A percentile compares a stretch with the other conserved stretches of the same genome.
Conservation (phyloP, 2,797 vertebrate species). For the Knipowitschia caucasica region DNA sequence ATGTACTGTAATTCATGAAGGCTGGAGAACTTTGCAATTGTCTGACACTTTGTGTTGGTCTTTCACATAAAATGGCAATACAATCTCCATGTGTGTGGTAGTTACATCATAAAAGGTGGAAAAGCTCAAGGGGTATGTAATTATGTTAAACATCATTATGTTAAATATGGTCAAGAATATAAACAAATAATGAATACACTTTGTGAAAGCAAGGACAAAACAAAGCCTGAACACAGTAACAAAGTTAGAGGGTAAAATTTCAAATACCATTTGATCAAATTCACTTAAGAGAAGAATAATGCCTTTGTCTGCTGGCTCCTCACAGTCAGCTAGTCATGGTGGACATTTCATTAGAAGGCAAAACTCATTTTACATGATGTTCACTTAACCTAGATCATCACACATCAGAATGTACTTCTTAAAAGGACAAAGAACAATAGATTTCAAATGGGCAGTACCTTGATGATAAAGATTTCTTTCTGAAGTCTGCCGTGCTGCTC, state of each 20-base stretch:
- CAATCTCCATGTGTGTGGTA: too few relatives aligned
- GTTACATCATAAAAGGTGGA: too few relatives aligned
- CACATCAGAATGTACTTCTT: neutral
- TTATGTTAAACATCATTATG: too few relatives aligned
- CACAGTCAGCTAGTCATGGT: neutral
- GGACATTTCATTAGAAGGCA: neutral
- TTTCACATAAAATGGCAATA: too few relatives aligned
- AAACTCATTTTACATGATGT: neutral
- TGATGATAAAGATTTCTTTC: conserved; percentile 84
- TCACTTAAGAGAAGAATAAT: conserved; percentile 1
- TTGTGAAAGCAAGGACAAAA: neutral
- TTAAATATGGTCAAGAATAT: too few relatives aligned
- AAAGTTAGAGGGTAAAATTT: neutral
- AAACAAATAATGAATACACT: neutral
- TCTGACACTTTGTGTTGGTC: too few relatives aligned
- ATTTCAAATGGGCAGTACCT: conserved; percentile 54
- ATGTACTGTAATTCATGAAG: too few relatives aligned
- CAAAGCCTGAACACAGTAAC: neutral
- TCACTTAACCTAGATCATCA: neutral
- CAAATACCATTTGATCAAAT: neutral
- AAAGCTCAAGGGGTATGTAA: too few relatives aligned
- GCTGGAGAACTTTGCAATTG: too few relatives aligned
- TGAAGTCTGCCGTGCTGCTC: conserved; percentile 79
- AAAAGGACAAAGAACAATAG: neutral
- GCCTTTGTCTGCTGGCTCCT: neutral